Evolutionary conservation across 2,797 vertebrate species (phyloP).

Genomic region (Sciurus carolinensis): DNA sequence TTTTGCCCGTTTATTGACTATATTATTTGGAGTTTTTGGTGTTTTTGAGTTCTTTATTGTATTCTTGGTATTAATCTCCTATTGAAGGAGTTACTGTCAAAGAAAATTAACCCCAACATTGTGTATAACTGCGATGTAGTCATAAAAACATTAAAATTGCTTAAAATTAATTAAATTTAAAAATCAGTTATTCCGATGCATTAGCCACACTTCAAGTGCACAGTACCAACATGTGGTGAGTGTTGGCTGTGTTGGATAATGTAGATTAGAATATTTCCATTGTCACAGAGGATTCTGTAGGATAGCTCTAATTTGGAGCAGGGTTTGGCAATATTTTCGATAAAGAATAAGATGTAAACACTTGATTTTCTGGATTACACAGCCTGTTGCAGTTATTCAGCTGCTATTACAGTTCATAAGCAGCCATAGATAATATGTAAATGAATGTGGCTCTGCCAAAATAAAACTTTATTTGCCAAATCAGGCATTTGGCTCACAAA

Average conservation of each 20-base stretch:
- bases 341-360: not conserved
- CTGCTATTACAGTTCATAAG: not conserved
- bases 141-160: not conserved
- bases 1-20: no score
- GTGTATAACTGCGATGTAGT: no score
- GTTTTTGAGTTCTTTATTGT: no score
- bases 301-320: not conserved
- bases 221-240: not conserved
- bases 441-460: not conserved
- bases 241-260: not conserved
- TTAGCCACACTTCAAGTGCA: not conserved
- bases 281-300: not conserved
- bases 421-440: not conserved
- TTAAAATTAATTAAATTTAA: not conserved
- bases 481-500: not conserved
- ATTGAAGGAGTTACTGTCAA: no score
- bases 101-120: no score
- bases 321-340: not conserved
- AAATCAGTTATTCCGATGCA: not conserved
- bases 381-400: not conserved
- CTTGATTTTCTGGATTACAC: not conserved
- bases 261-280: not conserved
- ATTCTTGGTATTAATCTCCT: no score
- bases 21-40: no score
- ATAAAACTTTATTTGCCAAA: not conserved